These are phyloP conservation scores for Brachyopa scutellaris DNA, from an alignment of 2,888 invertebrate species.

Conservation along the genomic window DNA sequence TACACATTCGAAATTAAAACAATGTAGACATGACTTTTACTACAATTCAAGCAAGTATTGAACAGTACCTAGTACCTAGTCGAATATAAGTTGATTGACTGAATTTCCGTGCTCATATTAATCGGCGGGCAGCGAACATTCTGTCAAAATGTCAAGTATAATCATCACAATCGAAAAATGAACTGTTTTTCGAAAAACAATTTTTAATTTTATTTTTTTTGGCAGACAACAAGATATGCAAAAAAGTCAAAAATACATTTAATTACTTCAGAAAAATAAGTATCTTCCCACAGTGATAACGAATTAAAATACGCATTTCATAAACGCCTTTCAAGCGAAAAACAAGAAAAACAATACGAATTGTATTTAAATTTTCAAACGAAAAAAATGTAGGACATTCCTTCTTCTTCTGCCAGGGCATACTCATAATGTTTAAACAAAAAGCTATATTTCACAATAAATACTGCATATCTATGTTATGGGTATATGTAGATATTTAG, in stretches of 20 bases:
- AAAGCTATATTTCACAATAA: conserved; percentile 32
- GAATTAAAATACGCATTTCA: conserved; percentile 25
- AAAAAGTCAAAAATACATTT: neutral
- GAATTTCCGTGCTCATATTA: too few relatives aligned
- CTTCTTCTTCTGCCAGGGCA: neutral
- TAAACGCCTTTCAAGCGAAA: neutral
- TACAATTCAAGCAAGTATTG: too few relatives aligned
- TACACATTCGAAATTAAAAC: too few relatives aligned
- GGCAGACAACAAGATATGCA: neutral
- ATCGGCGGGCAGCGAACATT: too few relatives aligned
- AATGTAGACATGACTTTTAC: too few relatives aligned
- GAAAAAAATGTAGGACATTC: conserved; percentile 19
- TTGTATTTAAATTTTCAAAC: conserved; percentile 25
- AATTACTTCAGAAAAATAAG: neutral
- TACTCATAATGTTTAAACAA: neutral
- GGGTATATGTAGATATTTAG: neutral
- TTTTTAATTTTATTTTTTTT: too few relatives aligned
- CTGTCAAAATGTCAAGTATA: neutral
- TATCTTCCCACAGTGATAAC: neutral
- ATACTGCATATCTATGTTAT: neutral
- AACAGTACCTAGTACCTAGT: too few relatives aligned
- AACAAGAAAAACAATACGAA: conserved; percentile 11
- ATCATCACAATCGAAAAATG: neutral
- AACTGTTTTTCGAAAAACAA: neutral
- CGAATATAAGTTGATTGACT: too few relatives aligned